phyloP scores from a whole-genome alignment of 2,113 vertebrate species.

The Variabilichromis moorii region DNA sequence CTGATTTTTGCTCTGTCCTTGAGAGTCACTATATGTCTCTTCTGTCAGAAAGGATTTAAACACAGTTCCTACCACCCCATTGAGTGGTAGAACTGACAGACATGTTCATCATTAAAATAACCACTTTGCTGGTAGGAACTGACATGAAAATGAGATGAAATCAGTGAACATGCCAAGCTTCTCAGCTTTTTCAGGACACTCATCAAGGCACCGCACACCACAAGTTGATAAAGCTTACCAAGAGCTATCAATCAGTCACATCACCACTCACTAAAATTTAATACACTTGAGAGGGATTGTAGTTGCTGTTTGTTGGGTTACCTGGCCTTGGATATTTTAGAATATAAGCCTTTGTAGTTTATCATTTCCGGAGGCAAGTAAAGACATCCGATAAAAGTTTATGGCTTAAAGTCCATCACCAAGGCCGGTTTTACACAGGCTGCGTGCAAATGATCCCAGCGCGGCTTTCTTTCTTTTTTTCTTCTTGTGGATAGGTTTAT shows the following conservation, averaged over 20 bases:
- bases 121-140: not conserved
- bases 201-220: not conserved
- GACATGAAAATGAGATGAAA: not conserved
- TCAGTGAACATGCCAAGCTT: not conserved
- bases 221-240: not conserved
- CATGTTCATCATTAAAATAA: conserved; percentile 5
- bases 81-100: not conserved
- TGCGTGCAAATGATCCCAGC: conserved; percentile 16
- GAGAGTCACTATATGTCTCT: not conserved
- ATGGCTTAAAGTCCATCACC: not conserved
- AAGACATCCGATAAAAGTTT: conserved; percentile 29
- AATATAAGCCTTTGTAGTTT: not conserved
- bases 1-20: conserved; percentile 5
- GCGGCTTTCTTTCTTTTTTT: not conserved
- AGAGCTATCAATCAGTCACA: not conserved
- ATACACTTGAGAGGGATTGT: not conserved
- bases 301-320: not conserved
- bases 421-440: not conserved
- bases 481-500: conserved; percentile 5
- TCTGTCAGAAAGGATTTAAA: not conserved
- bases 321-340: conserved; percentile 26
- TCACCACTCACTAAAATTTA: not conserved
- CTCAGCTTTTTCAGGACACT: not conserved
- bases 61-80: not conserved
- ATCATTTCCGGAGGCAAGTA: conserved; percentile 22